A percentile compares a stretch with the other conserved stretches of the same genome.
Conservation (phyloP, 1,140 invertebrate species). For the Hormaphis cornu region DNA sequence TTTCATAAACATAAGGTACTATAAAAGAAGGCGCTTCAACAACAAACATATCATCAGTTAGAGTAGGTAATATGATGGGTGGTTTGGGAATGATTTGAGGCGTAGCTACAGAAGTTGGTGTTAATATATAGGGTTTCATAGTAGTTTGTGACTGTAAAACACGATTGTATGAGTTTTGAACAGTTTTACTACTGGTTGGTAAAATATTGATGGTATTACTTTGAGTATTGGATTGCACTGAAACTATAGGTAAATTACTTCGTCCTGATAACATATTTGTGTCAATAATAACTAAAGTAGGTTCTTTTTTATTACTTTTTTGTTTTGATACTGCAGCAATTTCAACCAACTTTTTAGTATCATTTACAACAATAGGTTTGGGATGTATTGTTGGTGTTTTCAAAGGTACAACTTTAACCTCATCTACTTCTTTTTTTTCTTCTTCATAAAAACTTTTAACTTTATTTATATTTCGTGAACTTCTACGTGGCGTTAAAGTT, state of each 20-base stretch:
- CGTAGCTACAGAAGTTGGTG: constrained; percentile 38
- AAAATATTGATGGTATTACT: constrained; percentile 32
- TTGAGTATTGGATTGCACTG: constrained; percentile 25
- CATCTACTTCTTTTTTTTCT: constrained; percentile 42
- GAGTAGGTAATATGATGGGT: constrained; percentile 57
- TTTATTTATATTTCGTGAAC: constrained; percentile 53
- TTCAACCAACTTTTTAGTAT: constrained; percentile 61
- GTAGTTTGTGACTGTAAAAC: constrained; percentile 30
- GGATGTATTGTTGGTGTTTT: constrained; percentile 54
- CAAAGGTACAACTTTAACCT: constrained; percentile 51
- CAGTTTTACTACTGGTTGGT: constrained; percentile 42
- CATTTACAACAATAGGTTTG: constrained; percentile 59
- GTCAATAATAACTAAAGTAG: constrained; percentile 67
- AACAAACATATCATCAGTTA: constrained; percentile 83
- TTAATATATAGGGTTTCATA: constrained; percentile 33
- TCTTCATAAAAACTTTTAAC: constrained; percentile 53
- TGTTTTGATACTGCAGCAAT: constrained; percentile 52
- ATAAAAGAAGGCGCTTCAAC: constrained; percentile 85
- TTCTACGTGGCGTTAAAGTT: constrained; percentile 49
- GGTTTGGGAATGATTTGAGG: constrained; percentile 38
- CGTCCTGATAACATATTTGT: constrained; percentile 60
- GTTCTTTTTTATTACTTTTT: constrained; percentile 58
- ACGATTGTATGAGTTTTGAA: constrained; percentile 33
- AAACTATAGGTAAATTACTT: constrained; percentile 50
- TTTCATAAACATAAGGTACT: constrained; percentile 85